These are phyloP conservation scores for Orycteropus afer DNA, from an alignment of 2,113 vertebrate genomes.

Conservation along the genomic window DNA sequence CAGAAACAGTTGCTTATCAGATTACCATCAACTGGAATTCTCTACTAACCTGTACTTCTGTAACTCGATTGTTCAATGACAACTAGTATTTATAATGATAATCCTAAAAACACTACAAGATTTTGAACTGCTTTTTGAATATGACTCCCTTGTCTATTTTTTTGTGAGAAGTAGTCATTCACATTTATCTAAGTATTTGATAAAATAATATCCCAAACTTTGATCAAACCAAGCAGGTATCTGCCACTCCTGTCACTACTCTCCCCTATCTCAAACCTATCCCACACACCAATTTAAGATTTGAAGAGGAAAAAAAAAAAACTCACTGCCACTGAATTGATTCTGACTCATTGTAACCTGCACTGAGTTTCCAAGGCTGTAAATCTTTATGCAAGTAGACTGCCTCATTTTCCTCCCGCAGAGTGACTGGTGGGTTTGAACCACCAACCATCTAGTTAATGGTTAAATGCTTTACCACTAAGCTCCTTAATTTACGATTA, in stretches of 20 bases:
- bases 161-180: constrained; percentile 5
- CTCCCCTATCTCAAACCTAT: background rate
- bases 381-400: too few relatives aligned
- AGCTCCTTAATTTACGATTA: constrained; percentile 4
- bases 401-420: too few relatives aligned
- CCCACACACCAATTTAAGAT: background rate
- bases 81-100: constrained; percentile 10
- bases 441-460: too few relatives aligned
- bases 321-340: too few relatives aligned
- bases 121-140: background rate
- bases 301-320: too few relatives aligned
- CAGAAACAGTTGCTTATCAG: background rate
- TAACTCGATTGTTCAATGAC: background rate
- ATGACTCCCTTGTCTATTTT: background rate
- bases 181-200: background rate
- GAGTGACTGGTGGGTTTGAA: too few relatives aligned
- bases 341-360: too few relatives aligned
- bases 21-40: background rate
- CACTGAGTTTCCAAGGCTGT: too few relatives aligned
- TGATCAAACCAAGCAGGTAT: background rate
- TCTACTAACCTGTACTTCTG: background rate
- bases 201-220: constrained; percentile 28
- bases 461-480: too few relatives aligned
- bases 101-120: background rate
- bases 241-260: background rate